Evolutionary conservation across 2,888 invertebrate genomes (phyloP).

Genomic region (Philonicus albiceps): DNA sequence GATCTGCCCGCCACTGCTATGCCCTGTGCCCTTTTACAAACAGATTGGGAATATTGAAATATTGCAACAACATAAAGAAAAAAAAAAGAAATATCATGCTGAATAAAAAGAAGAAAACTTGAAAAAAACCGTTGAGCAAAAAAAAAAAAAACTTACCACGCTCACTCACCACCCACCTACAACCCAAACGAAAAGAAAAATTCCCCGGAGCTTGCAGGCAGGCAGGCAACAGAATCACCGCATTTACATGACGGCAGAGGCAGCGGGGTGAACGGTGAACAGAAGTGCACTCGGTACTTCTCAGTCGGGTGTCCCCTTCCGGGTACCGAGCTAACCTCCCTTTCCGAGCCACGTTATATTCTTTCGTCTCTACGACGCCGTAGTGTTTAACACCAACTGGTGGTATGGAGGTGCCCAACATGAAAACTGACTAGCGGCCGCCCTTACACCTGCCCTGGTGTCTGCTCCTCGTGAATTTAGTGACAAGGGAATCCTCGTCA

Average conservation of each 20-base stretch:
- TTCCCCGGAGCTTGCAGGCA: not conserved
- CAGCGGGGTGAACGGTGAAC: not conserved
- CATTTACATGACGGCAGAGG: not conserved
- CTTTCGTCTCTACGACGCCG: not conserved
- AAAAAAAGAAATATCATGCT: not conserved
- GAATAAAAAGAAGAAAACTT: not conserved
- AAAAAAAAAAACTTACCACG: not conserved
- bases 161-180: not conserved
- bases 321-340: not conserved
- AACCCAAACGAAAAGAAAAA: constrained; percentile 7
- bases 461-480: not conserved
- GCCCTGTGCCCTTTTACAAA: not conserved
- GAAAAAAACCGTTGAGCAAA: not conserved
- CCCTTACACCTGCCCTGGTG: not conserved
- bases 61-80: constrained; percentile 20
- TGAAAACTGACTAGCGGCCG: not conserved
- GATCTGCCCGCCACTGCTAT: not conserved
- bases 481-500: constrained; percentile 24
- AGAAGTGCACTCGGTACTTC: not conserved
- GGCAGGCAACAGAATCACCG: not conserved
- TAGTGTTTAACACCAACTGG: constrained; percentile 24
- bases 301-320: not conserved
- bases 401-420: not conserved
- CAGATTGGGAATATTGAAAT: constrained; percentile 39
- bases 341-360: not conserved